These are phyloP conservation scores for Andrena praecox DNA, from an alignment of 2,888 invertebrate genomes.

Conservation along the genomic window DNA sequence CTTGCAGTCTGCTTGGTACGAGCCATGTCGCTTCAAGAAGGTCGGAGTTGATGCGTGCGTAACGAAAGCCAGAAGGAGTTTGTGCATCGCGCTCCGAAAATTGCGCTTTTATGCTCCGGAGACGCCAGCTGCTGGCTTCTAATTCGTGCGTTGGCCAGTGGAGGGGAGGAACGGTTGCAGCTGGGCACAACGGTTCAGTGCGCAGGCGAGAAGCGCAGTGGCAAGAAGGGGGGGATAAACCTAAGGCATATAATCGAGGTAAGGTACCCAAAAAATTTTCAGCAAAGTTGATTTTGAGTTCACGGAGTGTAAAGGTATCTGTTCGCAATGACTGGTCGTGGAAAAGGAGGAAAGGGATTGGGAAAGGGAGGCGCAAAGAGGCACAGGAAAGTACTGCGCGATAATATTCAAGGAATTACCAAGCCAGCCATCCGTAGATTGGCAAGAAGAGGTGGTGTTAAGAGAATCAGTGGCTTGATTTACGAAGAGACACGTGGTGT, in stretches of 20 bases:
- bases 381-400: conserved; percentile 87
- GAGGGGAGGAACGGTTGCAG: neutral
- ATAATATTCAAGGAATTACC: conserved; percentile 92
- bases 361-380: conserved; percentile 58
- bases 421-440: conserved; percentile 91
- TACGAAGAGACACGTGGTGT: conserved; percentile 85
- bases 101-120: conserved; percentile 24
- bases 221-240: too few relatives aligned
- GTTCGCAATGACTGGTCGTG: conserved; percentile 43
- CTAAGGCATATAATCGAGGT: neutral
- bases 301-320: neutral
- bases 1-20: conserved; percentile 92
- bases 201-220: too few relatives aligned
- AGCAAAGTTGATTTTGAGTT: neutral
- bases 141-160: conserved; percentile 12
- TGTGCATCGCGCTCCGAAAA: neutral
- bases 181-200: too few relatives aligned
- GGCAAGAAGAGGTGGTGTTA: conserved; percentile 86
- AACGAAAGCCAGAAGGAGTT: neutral
- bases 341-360: conserved; percentile 53
- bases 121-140: too few relatives aligned
- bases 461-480: conserved; percentile 89
- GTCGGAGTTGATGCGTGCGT: fast-evolving
- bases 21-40: conserved; percentile 86
- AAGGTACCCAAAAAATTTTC: neutral